Conservation (phyloP, 1,140 invertebrate species). For the Papilio polyxenes region DNA sequence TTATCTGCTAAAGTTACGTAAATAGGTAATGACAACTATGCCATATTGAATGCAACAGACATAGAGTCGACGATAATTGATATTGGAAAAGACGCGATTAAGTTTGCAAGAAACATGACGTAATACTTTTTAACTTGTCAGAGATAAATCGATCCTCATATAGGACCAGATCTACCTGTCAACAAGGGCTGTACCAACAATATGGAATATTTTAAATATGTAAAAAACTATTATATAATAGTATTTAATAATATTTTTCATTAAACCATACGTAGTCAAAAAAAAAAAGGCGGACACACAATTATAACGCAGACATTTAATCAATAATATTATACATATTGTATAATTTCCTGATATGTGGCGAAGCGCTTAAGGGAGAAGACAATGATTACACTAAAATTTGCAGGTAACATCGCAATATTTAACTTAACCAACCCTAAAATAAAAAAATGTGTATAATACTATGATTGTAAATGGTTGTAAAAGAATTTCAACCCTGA, state of each 20-base stretch:
- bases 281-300: too few species aligned
- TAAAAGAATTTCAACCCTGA: conserved; percentile 20
- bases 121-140: conserved; percentile 30
- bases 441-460: too few species aligned
- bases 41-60: not conserved
- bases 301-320: too few species aligned
- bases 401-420: too few species aligned
- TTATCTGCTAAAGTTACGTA: not conserved
- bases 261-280: too few species aligned
- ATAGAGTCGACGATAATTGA: not conserved
- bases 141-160: conserved; percentile 28
- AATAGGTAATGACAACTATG: not conserved
- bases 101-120: conserved; percentile 23
- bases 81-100: conserved; percentile 14
- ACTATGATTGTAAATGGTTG: too few species aligned
- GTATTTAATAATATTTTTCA: too few species aligned
- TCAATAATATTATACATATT: too few species aligned
- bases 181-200: not conserved
- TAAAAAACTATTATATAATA: not conserved
- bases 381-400: too few species aligned
- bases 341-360: too few species aligned
- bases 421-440: too few species aligned
- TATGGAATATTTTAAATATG: not conserved
- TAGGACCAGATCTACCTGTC: conserved; percentile 34
- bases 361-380: too few species aligned